Percentiles rank a stretch among this genome's conserved stretches.
Conservation (phyloP, 1,140 invertebrate species). For the Hycleus phaleratus region DNA sequence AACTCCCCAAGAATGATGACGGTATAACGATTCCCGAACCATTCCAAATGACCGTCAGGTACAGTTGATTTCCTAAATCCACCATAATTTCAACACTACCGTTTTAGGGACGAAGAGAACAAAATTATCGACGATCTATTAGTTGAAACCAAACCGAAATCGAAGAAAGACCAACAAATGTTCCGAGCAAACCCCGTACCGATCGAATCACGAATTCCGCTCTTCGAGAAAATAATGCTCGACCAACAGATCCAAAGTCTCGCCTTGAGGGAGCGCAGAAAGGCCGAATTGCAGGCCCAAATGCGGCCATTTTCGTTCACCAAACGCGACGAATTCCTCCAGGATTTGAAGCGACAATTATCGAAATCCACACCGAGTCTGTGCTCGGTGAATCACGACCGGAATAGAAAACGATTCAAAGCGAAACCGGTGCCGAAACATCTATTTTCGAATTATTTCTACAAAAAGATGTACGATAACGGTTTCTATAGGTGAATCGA, state of each 20-base stretch:
- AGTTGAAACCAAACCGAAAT: conserved; percentile 40
- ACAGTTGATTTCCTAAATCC: conserved; percentile 8
- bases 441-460: conserved; percentile 60
- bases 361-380: conserved; percentile 50
- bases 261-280: conserved; percentile 48
- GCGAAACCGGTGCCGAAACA: conserved; percentile 61
- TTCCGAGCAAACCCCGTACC: conserved; percentile 56
- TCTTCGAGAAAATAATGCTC: conserved; percentile 61
- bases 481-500: conserved; percentile 55
- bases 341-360: conserved; percentile 38
- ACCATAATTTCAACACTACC: not conserved
- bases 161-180: conserved; percentile 43
- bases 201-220: conserved; percentile 57
- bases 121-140: conserved; percentile 47
- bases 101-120: conserved; percentile 55
- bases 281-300: conserved; percentile 47
- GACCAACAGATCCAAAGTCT: conserved; percentile 60
- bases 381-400: conserved; percentile 30
- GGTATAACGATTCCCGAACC: conserved; percentile 54
- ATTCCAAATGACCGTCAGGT: conserved; percentile 61
- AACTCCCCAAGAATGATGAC: conserved; percentile 39
- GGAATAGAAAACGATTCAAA: conserved; percentile 49
- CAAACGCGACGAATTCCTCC: conserved; percentile 47
- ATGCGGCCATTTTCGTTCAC: conserved; percentile 60
- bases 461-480: conserved; percentile 61